phyloP scores from a whole-genome alignment of 2,113 vertebrate genomes.

The Oostethus manadensis region DNA sequence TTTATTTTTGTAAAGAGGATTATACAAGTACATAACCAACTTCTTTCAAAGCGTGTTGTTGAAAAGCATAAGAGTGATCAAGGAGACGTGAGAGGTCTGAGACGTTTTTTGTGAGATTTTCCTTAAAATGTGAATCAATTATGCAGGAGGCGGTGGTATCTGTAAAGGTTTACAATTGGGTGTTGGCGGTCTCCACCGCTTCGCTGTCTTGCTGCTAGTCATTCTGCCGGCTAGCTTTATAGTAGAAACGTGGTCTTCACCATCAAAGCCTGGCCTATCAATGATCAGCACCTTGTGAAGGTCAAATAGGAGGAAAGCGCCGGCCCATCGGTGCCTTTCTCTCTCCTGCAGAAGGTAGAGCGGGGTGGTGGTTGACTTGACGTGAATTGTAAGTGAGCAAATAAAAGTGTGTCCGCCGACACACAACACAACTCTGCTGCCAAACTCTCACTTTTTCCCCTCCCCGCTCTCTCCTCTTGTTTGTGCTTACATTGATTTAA shows the following conservation, averaged over 20 bases:
- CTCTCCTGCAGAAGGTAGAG: slow-evolving; percentile 18
- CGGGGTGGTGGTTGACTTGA: slow-evolving; percentile 32
- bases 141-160: too few species aligned
- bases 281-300: slow-evolving; percentile 24
- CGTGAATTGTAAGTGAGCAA: slow-evolving; percentile 66
- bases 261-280: slow-evolving; percentile 21
- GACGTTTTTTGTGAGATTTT: too few species aligned
- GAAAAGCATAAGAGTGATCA: too few species aligned
- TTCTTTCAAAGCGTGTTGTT: too few species aligned
- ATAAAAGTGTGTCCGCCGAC: slow-evolving; percentile 57
- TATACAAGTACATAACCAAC: too few species aligned
- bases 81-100: too few species aligned
- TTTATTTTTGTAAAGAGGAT: too few species aligned
- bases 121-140: too few species aligned
- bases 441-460: slow-evolving; percentile 29
- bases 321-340: slow-evolving; percentile 18
- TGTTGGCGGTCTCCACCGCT: not conserved
- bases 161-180: too few species aligned
- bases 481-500: slow-evolving; percentile 73
- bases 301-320: slow-evolving; percentile 28
- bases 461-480: slow-evolving; percentile 4
- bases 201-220: not conserved
- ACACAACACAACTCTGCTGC: slow-evolving; percentile 51
- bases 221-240: not conserved
- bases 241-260: slow-evolving; percentile 18